phyloP scores from a whole-genome alignment of 2,888 invertebrate genomes.

The Colostygia pectinataria region DNA sequence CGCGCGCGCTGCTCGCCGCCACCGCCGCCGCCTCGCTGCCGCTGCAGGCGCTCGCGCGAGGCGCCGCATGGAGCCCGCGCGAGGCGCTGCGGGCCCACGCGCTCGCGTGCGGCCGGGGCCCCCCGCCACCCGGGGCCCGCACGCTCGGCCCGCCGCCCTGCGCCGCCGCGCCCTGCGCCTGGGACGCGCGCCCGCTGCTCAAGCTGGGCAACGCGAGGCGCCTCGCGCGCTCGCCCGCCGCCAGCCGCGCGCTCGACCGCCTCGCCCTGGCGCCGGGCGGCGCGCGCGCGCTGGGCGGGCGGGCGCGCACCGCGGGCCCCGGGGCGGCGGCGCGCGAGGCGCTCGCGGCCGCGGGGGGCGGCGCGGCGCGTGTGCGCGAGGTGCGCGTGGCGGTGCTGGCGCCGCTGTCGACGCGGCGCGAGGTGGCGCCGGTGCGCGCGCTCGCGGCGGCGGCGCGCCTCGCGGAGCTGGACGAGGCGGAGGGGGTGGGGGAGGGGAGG shows the following conservation, averaged over 20 bases:
- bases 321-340: constrained; percentile 45
- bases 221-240: constrained; percentile 52
- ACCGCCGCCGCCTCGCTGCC: constrained; percentile 33
- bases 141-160: constrained; percentile 63
- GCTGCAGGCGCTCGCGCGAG: constrained; percentile 35
- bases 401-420: constrained; percentile 44
- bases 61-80: constrained; percentile 23
- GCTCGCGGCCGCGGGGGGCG: constrained; percentile 30
- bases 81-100: constrained; percentile 35
- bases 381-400: constrained; percentile 16
- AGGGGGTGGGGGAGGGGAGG: constrained; percentile 18
- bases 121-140: constrained; percentile 34
- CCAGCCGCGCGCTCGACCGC: constrained; percentile 50
- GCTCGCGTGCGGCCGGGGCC: constrained; percentile 49
- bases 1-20: constrained; percentile 42
- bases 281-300: constrained; percentile 29
- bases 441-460: constrained; percentile 43
- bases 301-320: too few relatives aligned
- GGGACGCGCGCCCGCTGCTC: constrained; percentile 48
- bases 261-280: constrained; percentile 45
- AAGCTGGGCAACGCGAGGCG: constrained; percentile 44
- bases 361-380: background rate
- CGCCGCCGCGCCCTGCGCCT: constrained; percentile 48
- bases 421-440: constrained; percentile 14
- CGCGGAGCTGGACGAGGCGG: constrained; percentile 54